Conservation (phyloP, 2,113 vertebrate genomes). For the Pampusana beccarii region DNA sequence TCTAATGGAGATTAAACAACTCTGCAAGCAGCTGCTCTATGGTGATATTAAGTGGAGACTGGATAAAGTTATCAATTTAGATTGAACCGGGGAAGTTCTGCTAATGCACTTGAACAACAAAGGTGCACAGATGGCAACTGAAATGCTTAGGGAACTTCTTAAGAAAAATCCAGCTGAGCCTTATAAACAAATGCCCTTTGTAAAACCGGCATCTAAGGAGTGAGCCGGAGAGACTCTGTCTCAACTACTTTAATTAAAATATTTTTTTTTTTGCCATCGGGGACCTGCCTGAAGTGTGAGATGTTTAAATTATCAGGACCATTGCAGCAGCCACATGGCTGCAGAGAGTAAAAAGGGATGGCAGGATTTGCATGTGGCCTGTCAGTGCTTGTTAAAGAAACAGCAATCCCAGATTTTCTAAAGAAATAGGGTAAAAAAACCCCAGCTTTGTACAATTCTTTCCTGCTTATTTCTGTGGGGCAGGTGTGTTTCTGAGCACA, state of each 20-base stretch:
- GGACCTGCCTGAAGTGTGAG: not conserved
- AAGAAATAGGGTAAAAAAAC: accelerated
- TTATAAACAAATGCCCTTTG: constrained; percentile 29
- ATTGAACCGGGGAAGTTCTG: constrained; percentile 5
- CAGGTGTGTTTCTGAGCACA: not conserved
- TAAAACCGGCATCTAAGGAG: not conserved
- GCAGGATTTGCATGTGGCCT: not conserved
- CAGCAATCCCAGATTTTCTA: accelerated
- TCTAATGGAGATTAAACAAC: constrained; percentile 26
- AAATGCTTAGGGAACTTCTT: constrained; percentile 52
- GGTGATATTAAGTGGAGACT: not conserved
- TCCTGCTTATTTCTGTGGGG: not conserved
- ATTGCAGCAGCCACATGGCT: not conserved
- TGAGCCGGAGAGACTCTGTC: not conserved
- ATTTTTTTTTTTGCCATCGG: not conserved
- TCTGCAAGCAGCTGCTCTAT: constrained; percentile 4
- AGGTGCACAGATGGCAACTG: constrained; percentile 57
- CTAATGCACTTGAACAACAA: constrained; percentile 34
- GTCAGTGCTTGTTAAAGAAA: not conserved
- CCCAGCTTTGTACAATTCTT: not conserved
- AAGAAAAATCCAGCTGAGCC: constrained; percentile 55
- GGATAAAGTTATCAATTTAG: constrained; percentile 31
- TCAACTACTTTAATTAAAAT: not conserved
- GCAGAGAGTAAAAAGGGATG: not conserved
- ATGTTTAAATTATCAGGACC: not conserved